Percentiles rank a stretch among this genome's conserved stretches.
phyloP scores from a whole-genome alignment of 2,113 vertebrate species.

The Peromyscus californicus region DNA sequence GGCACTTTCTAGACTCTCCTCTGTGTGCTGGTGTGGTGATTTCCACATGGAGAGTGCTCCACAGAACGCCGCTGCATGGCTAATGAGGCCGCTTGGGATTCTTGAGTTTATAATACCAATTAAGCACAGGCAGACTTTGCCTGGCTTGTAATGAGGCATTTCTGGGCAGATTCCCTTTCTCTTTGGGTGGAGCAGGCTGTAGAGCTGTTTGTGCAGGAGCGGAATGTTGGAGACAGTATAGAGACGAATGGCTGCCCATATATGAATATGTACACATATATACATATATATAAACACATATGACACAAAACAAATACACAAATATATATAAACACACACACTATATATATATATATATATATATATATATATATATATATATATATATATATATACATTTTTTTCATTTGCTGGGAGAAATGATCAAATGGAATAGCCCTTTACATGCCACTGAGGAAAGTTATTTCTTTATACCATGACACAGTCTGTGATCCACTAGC shows the following conservation, averaged over 20 bases:
- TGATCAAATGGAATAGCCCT: conserved; percentile 5
- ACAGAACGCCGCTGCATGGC: not conserved
- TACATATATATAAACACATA: not conserved
- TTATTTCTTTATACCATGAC: not conserved
- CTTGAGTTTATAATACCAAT: conserved; percentile 29
- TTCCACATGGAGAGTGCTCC: not conserved
- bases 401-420: conserved; percentile 20
- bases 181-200: not conserved
- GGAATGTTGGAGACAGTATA: not conserved
- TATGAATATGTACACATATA: not conserved
- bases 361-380: not conserved
- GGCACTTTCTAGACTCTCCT: not conserved
- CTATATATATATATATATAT: too few relatives aligned
- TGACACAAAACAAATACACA: not conserved
- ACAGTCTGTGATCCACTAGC: not conserved
- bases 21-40: not conserved
- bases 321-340: not conserved
- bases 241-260: not conserved
- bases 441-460: not conserved
- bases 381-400: not conserved
- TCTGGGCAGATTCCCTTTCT: accelerated
- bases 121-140: not conserved
- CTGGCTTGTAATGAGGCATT: not conserved
- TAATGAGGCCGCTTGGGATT: not conserved
- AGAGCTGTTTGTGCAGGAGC: not conserved